These are phyloP conservation scores for Mixornis gularis DNA, from an alignment of 2,113 vertebrate genomes.

Conservation along the genomic window DNA sequence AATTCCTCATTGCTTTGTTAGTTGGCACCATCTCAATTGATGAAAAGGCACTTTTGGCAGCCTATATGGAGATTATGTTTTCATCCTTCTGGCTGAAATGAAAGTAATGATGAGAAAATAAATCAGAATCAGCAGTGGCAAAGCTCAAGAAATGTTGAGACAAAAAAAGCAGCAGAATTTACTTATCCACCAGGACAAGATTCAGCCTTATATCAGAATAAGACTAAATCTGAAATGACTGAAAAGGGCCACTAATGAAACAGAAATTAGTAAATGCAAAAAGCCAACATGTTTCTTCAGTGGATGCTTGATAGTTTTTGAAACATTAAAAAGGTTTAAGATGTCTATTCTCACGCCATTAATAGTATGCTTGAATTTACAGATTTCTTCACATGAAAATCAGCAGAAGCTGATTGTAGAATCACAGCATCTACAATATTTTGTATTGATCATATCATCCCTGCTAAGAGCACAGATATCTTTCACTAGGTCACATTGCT, in stretches of 20 bases:
- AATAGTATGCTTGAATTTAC: not conserved
- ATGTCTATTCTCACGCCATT: not conserved
- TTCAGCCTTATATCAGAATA: not conserved
- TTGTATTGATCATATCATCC: not conserved
- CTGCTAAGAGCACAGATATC: not conserved
- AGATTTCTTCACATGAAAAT: not conserved
- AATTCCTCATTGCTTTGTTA: not conserved
- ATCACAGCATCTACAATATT: not conserved
- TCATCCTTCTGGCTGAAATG: not conserved
- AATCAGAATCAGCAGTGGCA: not conserved
- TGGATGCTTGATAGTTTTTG: not conserved
- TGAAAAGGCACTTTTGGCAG: conserved; percentile 17
- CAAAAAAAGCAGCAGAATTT: not conserved
- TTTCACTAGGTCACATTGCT: not conserved
- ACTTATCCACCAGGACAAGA: not conserved
- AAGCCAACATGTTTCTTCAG: fast-evolving
- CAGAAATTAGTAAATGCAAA: not conserved
- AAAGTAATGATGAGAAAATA: not conserved
- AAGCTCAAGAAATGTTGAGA: not conserved
- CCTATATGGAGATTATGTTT: not conserved
- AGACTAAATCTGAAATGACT: not conserved
- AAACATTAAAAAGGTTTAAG: not conserved
- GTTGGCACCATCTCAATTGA: not conserved
- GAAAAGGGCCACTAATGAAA: not conserved
- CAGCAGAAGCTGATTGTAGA: not conserved